These are phyloP conservation scores for Trilocha varians DNA, from an alignment of 2,888 invertebrate species.

Conservation along the genomic window DNA sequence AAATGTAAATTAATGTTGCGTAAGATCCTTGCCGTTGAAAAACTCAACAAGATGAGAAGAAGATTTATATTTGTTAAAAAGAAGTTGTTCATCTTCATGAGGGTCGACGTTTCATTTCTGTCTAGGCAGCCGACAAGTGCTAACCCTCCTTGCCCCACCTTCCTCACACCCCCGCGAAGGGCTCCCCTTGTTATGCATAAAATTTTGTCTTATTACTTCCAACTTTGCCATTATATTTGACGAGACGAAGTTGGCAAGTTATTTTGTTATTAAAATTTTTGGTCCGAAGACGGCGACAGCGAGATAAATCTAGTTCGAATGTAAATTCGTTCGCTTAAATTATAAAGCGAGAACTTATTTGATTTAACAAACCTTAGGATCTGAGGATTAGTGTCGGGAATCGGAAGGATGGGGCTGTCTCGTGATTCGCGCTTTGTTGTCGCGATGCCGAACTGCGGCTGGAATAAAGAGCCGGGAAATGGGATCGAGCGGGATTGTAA, in stretches of 20 bases:
- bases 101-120: slow-evolving; percentile 67
- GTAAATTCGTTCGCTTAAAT: slow-evolving; percentile 64
- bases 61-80: slow-evolving; percentile 69
- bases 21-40: slow-evolving; percentile 30
- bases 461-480: slow-evolving; percentile 13
- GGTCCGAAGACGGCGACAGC: slow-evolving; percentile 42
- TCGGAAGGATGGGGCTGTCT: slow-evolving; percentile 28
- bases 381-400: slow-evolving; percentile 57
- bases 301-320: slow-evolving; percentile 59
- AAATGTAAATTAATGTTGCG: neutral
- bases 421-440: slow-evolving; percentile 37
- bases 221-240: slow-evolving; percentile 72
- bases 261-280: slow-evolving; percentile 73
- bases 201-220: slow-evolving; percentile 72
- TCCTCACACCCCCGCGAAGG: slow-evolving; percentile 30
- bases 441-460: slow-evolving; percentile 7
- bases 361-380: slow-evolving; percentile 64
- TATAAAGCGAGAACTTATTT: slow-evolving; percentile 66
- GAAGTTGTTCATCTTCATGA: slow-evolving; percentile 70
- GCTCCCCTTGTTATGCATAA: slow-evolving; percentile 70
- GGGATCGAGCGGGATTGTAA: slow-evolving; percentile 15
- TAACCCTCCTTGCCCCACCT: slow-evolving; percentile 35
- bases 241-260: slow-evolving; percentile 67
- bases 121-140: slow-evolving; percentile 67
- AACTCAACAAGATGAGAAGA: slow-evolving; percentile 48